Evolutionary conservation across 2,797 vertebrate species (phyloP).

Genomic region (Apogon hyalosoma): DNA sequence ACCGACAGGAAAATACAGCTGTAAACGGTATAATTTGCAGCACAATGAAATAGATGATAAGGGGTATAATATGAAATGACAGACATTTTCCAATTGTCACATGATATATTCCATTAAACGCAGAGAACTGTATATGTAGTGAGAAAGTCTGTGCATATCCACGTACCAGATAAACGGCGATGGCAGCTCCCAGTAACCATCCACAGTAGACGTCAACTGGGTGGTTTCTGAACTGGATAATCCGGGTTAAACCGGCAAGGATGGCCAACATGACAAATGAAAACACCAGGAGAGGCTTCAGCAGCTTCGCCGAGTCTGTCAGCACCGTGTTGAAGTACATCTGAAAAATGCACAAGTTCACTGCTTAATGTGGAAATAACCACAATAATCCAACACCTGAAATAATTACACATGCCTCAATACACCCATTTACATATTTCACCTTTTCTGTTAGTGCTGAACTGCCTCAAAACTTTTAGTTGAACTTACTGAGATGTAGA

Average conservation of each 20-base stretch:
- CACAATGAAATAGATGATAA: too few species aligned
- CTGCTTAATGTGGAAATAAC: neutral
- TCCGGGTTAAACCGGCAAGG: conserved; percentile 91
- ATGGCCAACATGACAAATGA: conserved; percentile 94
- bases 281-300: conserved; percentile 94
- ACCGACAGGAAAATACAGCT: too few species aligned
- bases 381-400: neutral
- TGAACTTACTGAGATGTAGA: conserved; percentile 94
- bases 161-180: conserved; percentile 92
- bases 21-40: too few species aligned
- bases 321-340: conserved; percentile 97
- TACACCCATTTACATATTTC: neutral
- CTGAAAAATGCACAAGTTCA: conserved; percentile 73
- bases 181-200: conserved; percentile 92
- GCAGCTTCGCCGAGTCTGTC: conserved; percentile 94
- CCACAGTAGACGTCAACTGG: conserved; percentile 95
- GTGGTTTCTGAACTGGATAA: conserved; percentile 95
- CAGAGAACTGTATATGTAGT: neutral
- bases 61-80: too few species aligned
- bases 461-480: neutral
- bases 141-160: neutral
- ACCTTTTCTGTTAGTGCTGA: neutral
- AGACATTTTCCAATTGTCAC: too few species aligned
- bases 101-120: neutral
- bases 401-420: neutral